Evolutionary conservation across 1,140 invertebrate species (phyloP).

Genomic region (Bemisia tabaci): DNA sequence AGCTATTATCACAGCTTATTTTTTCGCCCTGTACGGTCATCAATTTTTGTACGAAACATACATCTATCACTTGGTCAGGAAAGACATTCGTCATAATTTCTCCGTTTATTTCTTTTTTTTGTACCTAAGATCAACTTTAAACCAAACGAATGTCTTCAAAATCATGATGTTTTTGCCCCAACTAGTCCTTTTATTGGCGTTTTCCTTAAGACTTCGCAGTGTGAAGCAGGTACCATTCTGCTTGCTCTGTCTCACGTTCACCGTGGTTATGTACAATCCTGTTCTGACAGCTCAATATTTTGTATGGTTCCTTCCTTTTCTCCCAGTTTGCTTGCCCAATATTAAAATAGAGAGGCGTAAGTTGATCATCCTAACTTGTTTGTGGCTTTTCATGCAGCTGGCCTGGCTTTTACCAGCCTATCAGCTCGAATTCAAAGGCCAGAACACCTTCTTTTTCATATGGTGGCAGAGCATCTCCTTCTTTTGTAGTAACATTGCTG

Average conservation of each 20-base stretch:
- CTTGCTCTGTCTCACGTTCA: constrained; percentile 69
- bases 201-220: constrained; percentile 50
- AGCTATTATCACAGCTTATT: too few species aligned
- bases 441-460: constrained; percentile 64
- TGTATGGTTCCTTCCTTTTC: constrained; percentile 82
- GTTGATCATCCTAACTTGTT: constrained; percentile 31
- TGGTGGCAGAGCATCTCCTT: constrained; percentile 66
- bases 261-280: constrained; percentile 89
- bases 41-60: constrained; percentile 84
- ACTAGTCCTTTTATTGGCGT: too few species aligned
- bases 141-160: constrained; percentile 33
- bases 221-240: constrained; percentile 63
- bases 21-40: constrained; percentile 85
- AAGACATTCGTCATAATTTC: constrained; percentile 85
- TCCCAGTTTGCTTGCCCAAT: constrained; percentile 61
- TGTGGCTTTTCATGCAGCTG: constrained; percentile 69
- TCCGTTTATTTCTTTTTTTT: constrained; percentile 99
- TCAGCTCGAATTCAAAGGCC: constrained; percentile 74
- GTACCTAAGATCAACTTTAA: constrained; percentile 50
- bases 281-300: constrained; percentile 98
- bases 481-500: constrained; percentile 58
- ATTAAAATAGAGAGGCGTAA: constrained; percentile 40
- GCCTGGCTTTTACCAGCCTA: constrained; percentile 84
- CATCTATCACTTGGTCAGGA: constrained; percentile 79
- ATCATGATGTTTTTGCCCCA: constrained; percentile 50